phyloP scores from a whole-genome alignment of 2,113 vertebrate species.

The Gallinago paraguaiae region DNA sequence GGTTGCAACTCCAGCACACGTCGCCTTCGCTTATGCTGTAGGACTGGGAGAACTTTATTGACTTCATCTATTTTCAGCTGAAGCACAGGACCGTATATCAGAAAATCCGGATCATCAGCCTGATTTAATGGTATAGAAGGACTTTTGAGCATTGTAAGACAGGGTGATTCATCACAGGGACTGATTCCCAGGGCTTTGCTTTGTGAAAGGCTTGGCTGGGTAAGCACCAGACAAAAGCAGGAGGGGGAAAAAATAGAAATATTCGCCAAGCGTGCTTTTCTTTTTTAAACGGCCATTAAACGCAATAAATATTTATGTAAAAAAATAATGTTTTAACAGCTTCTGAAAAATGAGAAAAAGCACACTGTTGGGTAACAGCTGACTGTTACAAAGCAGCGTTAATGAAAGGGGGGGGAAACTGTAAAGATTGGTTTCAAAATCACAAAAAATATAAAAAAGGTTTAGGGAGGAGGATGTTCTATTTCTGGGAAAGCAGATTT shows the following conservation, averaged over 20 bases:
- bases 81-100: neutral
- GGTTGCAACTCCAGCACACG: neutral
- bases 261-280: neutral
- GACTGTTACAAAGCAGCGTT: neutral
- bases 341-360: neutral
- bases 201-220: neutral
- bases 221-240: neutral
- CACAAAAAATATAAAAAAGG: neutral
- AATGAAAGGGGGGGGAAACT: neutral
- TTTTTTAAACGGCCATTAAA: neutral
- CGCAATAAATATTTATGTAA: neutral
- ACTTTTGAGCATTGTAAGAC: neutral
- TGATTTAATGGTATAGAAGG: neutral
- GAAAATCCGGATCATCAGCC: slow-evolving; percentile 7
- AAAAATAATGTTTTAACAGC: neutral
- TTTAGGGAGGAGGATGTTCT: neutral
- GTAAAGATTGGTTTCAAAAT: neutral
- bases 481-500: neutral
- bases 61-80: neutral
- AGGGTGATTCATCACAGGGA: slow-evolving; percentile 25
- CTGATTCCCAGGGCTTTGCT: neutral
- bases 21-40: neutral
- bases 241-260: neutral
- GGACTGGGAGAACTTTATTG: neutral
- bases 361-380: neutral